A percentile compares a stretch with the other conserved stretches of the same genome.
phyloP scores from a whole-genome alignment of 2,797 vertebrate species.

The Darevskia mixta region DNA sequence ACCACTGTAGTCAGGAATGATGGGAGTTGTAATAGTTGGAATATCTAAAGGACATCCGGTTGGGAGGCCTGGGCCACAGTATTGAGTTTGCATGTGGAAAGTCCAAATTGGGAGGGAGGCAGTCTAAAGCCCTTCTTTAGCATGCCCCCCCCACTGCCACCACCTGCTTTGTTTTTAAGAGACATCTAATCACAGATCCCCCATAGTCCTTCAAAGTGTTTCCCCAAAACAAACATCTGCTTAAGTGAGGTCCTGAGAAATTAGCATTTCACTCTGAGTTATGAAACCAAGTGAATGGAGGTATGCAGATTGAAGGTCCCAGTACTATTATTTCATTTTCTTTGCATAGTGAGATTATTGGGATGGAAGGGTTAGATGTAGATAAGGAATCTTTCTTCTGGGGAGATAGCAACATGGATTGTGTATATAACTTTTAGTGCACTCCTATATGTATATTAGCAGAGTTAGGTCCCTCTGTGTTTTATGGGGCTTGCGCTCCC shows the following conservation, averaged over 20 bases:
- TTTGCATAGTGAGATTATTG: background rate
- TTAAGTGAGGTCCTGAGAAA: background rate
- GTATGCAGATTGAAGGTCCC: too few species aligned
- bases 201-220: too few species aligned
- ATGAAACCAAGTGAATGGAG: background rate
- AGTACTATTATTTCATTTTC: background rate
- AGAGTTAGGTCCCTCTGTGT: background rate
- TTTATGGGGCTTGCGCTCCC: background rate
- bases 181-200: background rate
- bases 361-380: background rate
- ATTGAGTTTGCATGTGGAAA: background rate
- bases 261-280: background rate
- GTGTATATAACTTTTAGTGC: background rate
- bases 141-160: too few species aligned
- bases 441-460: background rate
- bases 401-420: background rate
- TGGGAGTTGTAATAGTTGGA: too few species aligned
- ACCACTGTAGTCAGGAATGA: too few species aligned
- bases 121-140: background rate
- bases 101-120: background rate
- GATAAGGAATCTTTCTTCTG: background rate
- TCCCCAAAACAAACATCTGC: background rate
- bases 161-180: background rate
- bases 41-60: too few species aligned
- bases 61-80: too few species aligned